Evolutionary conservation across 2,888 invertebrate genomes (phyloP), one percentile per base, ranked within the genome.

Genomic region (Drosophila glabriapex): DNA sequence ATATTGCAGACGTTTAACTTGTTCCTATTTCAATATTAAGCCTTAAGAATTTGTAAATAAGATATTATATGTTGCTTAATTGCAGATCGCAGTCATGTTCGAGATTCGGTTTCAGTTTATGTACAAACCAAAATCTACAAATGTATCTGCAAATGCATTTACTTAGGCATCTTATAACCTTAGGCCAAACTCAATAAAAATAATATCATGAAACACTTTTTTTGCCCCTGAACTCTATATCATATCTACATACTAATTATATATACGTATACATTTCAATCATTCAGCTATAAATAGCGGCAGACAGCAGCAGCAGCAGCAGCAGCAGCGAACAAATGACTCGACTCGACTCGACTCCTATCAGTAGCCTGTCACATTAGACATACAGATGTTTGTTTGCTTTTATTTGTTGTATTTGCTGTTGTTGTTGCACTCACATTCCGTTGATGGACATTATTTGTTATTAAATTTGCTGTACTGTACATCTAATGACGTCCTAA

Each of bases 361-460:
- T 78, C 78, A 75, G 63, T 43, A 14, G 65, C 49, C 37, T 67
- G 80, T 63, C 75, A 78, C 53, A 74, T 66, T 63, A 49, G 60
- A 68, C 64, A 59, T 39, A 53, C 58, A 68, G 62, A 66, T 65
- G 50, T 53, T 58, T 62, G 50, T 53, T 56, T 65, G 53, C 55
- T 67, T 29, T 53, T 43, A 35, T 16, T 72, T 43, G 49, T 67
- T 54, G 56, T 70, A 14, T 22, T n/a, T 43, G 22, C 12, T 43
- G 22, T 22, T 43, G 43, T 43, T 22, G 22, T 12, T 43, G 22
- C 43, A 25, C 41, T 62, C 55, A 52, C 75, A 68, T 72, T 31
- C 61, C 22, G 50, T 62, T 84, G 83, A 83, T 81, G 75, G 75
- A 61, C 82, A 75, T 70, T 65, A 66, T 81, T 81, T 78, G 73